Evolutionary conservation across 1,140 invertebrate genomes (phyloP).

Genomic region (Dolichoris vasculosae): DNA sequence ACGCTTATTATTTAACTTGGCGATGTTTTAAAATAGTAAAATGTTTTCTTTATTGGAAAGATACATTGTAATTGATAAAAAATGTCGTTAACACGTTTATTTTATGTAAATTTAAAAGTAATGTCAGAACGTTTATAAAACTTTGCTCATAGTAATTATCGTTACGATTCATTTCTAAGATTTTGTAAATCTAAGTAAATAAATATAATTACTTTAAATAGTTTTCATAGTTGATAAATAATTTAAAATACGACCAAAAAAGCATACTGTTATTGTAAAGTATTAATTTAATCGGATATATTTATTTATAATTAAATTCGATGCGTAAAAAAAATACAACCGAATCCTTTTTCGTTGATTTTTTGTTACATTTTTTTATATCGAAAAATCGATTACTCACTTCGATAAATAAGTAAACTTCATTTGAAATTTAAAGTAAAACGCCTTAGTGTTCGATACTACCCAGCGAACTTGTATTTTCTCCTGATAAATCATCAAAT

Average conservation of each 20-base stretch:
- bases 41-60: too few species aligned
- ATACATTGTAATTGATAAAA: too few species aligned
- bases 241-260: too few species aligned
- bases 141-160: background rate
- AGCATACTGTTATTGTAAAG: too few species aligned
- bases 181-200: background rate
- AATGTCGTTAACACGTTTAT: background rate
- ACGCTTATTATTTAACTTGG: too few species aligned
- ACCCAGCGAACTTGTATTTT: background rate
- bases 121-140: background rate
- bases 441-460: background rate
- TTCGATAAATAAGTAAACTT: constrained; percentile 28
- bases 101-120: background rate
- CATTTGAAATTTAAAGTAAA: constrained; percentile 34
- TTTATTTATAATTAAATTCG: background rate
- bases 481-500: constrained; percentile 21
- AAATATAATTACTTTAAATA: too few species aligned
- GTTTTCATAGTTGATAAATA: too few species aligned
- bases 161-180: background rate
- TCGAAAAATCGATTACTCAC: constrained; percentile 14
- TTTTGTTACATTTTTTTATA: background rate
- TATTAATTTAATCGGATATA: background rate
- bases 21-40: too few species aligned
- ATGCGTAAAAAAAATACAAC: background rate
- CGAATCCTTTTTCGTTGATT: background rate